Base-by-base conservation (phyloP, 2,797 vertebrate species). In the Somateria mollissima region DNA sequence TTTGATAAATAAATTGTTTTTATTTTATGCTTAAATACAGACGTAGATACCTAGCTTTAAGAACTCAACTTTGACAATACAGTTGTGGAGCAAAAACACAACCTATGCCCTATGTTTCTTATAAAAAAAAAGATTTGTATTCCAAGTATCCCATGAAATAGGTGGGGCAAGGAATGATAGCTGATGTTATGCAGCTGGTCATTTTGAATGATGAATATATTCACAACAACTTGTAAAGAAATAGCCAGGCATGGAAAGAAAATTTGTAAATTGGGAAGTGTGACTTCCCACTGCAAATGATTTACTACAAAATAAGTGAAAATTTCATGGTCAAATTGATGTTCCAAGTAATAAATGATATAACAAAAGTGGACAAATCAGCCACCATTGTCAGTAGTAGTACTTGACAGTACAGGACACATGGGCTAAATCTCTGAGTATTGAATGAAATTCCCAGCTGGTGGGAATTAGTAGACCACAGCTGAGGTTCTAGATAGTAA, bases 241-340 rank as follows among this genome's bases (percentile, higher is more conserved):
- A 51, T 51, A 51, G 49, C 49, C 49, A 77, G 11, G 36, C 39
- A 45, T 5, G 3, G 30, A 58, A 30, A 56, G n/a, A 49, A 69
- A 82, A 62, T 25, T 61, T 80, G 13, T 11, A 72, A 43, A 81
- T 8, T 39, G 17, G n/a, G n/a, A 84, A 83, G 10, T 60, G 24
- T 51, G 41, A 49, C 39, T 86, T 51, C 49, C 49, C 87, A 51
- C 6, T 15, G 43, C 10, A 56, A 86, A 60, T 84, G 3, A 45
- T 60, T 94, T 93, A 69, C 78, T 87, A 28, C n/a, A 51, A 69
- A 87, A 57, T 56, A 78, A 77, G 53, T 70, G 69, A 73, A 86
- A 70, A 84, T 51, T 69, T 78, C 32, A 39, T 45, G n/a, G 22
- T 18, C 0, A 0, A 89, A 73, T 13, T 0, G 1, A 17, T 71